These are phyloP conservation scores for Danio albolineatus DNA, from an alignment of 2,797 vertebrate species.

Conservation along the genomic window DNA sequence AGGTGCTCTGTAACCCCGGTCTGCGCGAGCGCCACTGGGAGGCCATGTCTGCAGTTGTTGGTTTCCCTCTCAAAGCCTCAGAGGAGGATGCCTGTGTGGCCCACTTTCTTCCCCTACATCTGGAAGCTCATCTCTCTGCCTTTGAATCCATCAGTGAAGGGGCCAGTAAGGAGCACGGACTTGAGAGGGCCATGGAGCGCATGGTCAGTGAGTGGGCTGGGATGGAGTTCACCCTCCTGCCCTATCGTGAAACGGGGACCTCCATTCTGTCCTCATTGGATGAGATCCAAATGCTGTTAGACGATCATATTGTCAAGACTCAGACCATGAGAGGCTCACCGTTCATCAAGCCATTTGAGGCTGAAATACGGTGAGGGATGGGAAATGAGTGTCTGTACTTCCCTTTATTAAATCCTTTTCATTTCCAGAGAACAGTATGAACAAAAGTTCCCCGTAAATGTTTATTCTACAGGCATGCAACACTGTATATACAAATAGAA, in stretches of 20 bases:
- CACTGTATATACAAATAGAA: neutral
- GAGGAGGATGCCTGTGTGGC: constrained; percentile 75
- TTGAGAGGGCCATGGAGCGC: constrained; percentile 88
- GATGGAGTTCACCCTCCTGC: constrained; percentile 82
- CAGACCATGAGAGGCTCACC: constrained; percentile 89
- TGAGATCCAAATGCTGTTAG: constrained; percentile 87
- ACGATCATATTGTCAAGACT: constrained; percentile 91
- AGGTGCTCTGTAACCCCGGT: constrained; percentile 87
- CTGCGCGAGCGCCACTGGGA: constrained; percentile 87
- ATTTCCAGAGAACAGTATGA: neutral
- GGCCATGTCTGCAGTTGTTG: constrained; percentile 80
- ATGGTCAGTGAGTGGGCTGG: constrained; percentile 83
- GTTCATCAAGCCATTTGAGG: constrained; percentile 87
- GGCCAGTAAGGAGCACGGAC: constrained; percentile 86
- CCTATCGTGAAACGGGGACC: constrained; percentile 86
- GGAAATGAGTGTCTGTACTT: neutral
- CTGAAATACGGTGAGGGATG: constrained; percentile 80
- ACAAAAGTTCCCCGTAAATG: neutral
- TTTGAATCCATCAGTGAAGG: constrained; percentile 86
- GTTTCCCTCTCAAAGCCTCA: constrained; percentile 74
- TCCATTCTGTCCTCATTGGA: constrained; percentile 85
- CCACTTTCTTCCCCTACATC: constrained; percentile 80
- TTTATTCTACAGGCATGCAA: neutral
- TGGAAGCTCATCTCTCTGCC: constrained; percentile 79
- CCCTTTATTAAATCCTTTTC: neutral